Evolutionary conservation across 2,113 vertebrate species (phyloP), one percentile per base, ranked within the genome.

Genomic region (Cryptomyrus ogoouensis): DNA sequence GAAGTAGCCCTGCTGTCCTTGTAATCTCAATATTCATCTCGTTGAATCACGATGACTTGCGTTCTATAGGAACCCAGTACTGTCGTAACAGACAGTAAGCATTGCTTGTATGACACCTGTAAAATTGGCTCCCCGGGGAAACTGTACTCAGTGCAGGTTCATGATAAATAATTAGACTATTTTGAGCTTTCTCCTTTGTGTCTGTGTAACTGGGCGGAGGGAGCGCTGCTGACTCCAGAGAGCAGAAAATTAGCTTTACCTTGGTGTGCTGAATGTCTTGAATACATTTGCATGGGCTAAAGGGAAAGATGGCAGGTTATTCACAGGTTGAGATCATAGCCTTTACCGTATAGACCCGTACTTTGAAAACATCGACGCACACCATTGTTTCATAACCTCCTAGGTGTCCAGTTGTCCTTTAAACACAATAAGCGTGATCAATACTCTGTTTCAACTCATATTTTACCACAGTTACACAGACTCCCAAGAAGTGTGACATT

Each of bases 31-130:
- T 74, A 91, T 8, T 21, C 56, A 42, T 88, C 6, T 66, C 42
- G 3, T 17, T 46, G 31, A 89, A 83, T 89, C 35, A 31, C 5
- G 21, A 80, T 77, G 49, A 89, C 50, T 46, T n/a, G 70, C 13
- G 19, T 21, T 83, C 88, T 85, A 91, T 93, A 91, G 93, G 91
- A 93, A 56, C 46, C 7, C 85, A 92, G 91, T 52, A 52, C 50
- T 89, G 91, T 90, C 35, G n/a, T 91, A 90, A 92, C 87, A 91
- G 91, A 91, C 91, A 88, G 91, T 90, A 24, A 90, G 91, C 89
- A 89, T 91, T 92, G 91, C 93, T 93, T 92, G 89, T 93, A 93
- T 93, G 87, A 91, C 88, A 92, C 93, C 93, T 93, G 92, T 94
- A 92, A 89, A 94, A 92, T 87, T 90, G 91, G 50, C 50, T 89